Evolutionary conservation across 2,888 invertebrate genomes (phyloP), one percentile per base, ranked within the genome.

Genomic region (Morpho achilles): DNA sequence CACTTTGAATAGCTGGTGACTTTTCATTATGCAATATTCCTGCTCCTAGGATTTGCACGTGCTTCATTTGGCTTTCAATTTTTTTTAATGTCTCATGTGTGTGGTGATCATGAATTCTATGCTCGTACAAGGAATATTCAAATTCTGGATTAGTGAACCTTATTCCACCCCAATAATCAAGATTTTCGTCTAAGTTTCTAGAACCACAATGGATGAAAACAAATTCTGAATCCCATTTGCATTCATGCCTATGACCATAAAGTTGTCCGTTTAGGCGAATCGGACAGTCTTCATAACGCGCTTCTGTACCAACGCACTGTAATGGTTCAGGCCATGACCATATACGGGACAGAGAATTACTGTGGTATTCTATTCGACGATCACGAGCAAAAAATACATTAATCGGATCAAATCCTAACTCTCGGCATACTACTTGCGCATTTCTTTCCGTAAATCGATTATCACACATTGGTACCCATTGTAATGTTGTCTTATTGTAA

Each of bases 391-490:
- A 96, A 76, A 96, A 97, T 0, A 97, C 95, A 77, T 98, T 98
- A 40, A 98, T 92, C 0, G 96, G 94, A 79, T 97, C 96, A 73
- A 95, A 95, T 7, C 98, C 98, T 49, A 99, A 85, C 79, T 99
- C 97, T 23, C 97, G 92, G 75, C 99, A 99, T 0, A 98, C 97
- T 0, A 99, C 99, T 91, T 98, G 96, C 5, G 98, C 99, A 77
- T 99, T 99, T 71, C 98, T 93, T 79, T 99, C 98, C 0, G 98
- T 98, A 79, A 99, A 99, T 60, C 98, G 93, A 49, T 93, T 93
- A 81, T 99, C 99, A 82, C 99, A 99, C 86, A 99, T 94, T 0
- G 99, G 97, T 43, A 98, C 96, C 97, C 98, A 99, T 75, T 99
- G 98, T 16, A 97, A 91, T 0, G 98, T 98, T 2, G 99, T 99